These are phyloP conservation scores for Palythoa caribaeorum DNA, from an alignment of 92 coral and sea anemone genomes.

Conservation along the genomic window DNA sequence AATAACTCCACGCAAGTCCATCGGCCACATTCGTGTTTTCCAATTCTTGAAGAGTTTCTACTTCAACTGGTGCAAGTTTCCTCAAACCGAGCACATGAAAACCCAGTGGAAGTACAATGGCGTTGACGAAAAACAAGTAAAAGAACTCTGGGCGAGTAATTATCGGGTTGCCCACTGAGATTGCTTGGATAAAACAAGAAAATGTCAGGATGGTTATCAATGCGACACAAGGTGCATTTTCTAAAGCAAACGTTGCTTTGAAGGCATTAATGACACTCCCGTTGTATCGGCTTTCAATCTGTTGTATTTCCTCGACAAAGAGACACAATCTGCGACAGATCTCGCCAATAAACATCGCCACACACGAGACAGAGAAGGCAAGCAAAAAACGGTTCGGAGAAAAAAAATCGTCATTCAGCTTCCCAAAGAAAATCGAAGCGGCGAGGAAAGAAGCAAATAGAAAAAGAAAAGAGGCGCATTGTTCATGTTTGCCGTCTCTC, in stretches of 20 bases:
- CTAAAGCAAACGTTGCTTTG: slow-evolving; percentile 38
- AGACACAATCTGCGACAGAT: slow-evolving; percentile 59
- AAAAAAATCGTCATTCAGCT: background rate
- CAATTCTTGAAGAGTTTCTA: background rate
- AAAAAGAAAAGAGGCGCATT: slow-evolving; percentile 19
- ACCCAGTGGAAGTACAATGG: slow-evolving; percentile 9
- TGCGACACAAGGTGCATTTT: background rate
- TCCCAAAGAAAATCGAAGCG: background rate
- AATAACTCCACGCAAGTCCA: slow-evolving; percentile 35
- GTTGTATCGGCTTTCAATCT: slow-evolving; percentile 56
- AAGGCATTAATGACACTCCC: slow-evolving; percentile 52
- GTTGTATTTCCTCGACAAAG: slow-evolving; percentile 61
- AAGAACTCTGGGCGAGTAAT: slow-evolving; percentile 5
- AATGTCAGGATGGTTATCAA: background rate
- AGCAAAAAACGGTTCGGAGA: background rate
- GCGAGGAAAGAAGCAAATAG: background rate
- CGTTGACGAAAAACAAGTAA: background rate
- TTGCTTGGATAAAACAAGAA: background rate
- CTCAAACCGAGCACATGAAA: slow-evolving; percentile 19
- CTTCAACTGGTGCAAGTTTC: slow-evolving; percentile 29
- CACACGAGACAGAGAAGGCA: slow-evolving; percentile 32
- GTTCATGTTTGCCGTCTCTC: slow-evolving; percentile 24
- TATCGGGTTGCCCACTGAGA: background rate
- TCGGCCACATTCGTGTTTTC: slow-evolving; percentile 32
- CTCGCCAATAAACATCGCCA: slow-evolving; percentile 50